Evolutionary conservation across 2,888 invertebrate species (phyloP), one percentile per base, ranked within the genome.

Genomic region (Geotrupes spiniger): DNA sequence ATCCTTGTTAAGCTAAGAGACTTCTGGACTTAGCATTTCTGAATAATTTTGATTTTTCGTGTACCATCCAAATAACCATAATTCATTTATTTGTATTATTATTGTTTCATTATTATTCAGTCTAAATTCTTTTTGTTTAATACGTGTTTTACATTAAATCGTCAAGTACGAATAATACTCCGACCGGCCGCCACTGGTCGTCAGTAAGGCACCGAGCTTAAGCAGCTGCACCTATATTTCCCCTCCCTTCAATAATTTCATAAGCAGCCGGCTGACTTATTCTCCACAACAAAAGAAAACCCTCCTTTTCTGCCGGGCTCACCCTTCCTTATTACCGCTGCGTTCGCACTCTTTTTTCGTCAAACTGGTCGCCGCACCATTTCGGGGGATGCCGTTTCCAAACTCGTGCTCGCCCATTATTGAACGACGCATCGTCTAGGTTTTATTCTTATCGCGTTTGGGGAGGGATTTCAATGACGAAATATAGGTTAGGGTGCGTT

Each of bases 221-320:
- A 43, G 53, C 64, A 64, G 64, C 64, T 64, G 64, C 64, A 63
- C 54, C 58, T 56, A 53, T 46, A 21, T 21, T 21, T 21, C 21
- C 21, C 21, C 21, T 21, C 21, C 21, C 21, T 21, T 21, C 21
- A 6, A 6, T 21, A 21, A 21, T 21, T 21, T 21, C 46, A 53
- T 50, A 53, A 59, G 62, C 62, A 66, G 70, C 71, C 71, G 71
- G 71, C 72, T 72, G 72, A 72, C 72, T 72, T 72, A 66, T 67
- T 70, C 71, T 71, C 68, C 61, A 63, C 62, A 71, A 72, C 71
- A 72, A 72, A 71, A 70, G 71, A 69, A 64, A 51, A 67, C 68
- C 69, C 69, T 65, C 65, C 65, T 67, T 68, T 46, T 58, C 56
- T 63, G 44, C 44, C 49, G 51, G 56, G 59, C 57, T 49, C 60